A percentile compares a stretch with the other conserved stretches of the same genome.
These are phyloP conservation scores for Ophiodon elongatus DNA, from an alignment of 2,113 vertebrate genomes.

Conservation along the genomic window DNA sequence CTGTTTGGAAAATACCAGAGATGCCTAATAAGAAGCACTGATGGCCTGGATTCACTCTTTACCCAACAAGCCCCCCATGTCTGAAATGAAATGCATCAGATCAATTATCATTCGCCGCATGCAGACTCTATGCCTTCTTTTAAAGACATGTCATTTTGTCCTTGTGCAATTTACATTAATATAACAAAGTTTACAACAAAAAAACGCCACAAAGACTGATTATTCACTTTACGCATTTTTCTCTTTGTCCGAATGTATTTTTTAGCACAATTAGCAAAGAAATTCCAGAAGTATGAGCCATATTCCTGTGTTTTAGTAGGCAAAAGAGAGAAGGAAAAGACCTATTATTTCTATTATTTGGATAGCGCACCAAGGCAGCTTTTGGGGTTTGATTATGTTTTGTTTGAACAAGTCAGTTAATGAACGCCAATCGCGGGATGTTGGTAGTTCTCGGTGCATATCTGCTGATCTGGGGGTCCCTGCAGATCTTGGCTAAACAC, in stretches of 20 bases:
- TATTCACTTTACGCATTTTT: constrained; percentile 11
- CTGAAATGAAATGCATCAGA: constrained; percentile 55
- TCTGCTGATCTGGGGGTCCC: constrained; percentile 84
- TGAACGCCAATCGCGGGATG: constrained; percentile 88
- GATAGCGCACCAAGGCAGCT: constrained; percentile 64
- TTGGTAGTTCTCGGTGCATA: constrained; percentile 85
- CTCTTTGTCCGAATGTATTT: constrained; percentile 26
- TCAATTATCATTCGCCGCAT: constrained; percentile 60
- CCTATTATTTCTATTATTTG: constrained; percentile 82
- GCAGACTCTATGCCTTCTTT: constrained; percentile 35
- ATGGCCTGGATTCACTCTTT: constrained; percentile 75
- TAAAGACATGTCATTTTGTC: constrained; percentile 23
- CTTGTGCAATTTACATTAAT: constrained; percentile 22
- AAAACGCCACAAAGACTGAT: neutral
- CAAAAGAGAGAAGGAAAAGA: constrained; percentile 68
- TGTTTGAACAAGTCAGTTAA: constrained; percentile 88
- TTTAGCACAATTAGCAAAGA: constrained; percentile 50
- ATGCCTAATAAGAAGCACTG: constrained; percentile 79
- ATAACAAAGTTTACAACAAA: constrained; percentile 9
- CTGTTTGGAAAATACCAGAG: constrained; percentile 84
- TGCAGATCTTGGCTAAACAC: constrained; percentile 87
- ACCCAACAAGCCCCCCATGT: constrained; percentile 55
- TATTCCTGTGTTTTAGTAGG: constrained; percentile 53
- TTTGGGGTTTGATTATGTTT: constrained; percentile 85
- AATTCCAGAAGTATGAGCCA: constrained; percentile 56